These are phyloP conservation scores for Ceuthmochares aereus DNA, from an alignment of 2,113 vertebrate species.

Conservation along the genomic window DNA sequence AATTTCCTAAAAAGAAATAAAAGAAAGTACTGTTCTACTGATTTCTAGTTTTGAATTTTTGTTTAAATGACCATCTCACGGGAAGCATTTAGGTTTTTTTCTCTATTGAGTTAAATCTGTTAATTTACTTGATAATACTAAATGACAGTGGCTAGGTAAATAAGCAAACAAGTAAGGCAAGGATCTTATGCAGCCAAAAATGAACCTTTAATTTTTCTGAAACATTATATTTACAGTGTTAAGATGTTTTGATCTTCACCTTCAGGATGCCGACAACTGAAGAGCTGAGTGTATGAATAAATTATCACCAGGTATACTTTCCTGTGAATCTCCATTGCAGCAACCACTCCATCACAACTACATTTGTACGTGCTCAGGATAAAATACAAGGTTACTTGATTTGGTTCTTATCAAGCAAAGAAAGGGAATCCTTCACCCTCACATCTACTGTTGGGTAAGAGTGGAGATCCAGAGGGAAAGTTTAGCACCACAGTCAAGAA, in stretches of 20 bases:
- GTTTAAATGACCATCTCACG: background rate
- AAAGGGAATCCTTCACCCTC: background rate
- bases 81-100: background rate
- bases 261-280: background rate
- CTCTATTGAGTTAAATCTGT: background rate
- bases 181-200: background rate
- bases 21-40: background rate
- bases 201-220: background rate
- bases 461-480: background rate
- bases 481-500: background rate
- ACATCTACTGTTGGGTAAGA: background rate
- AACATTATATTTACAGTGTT: fast-evolving
- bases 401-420: background rate
- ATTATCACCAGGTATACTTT: background rate
- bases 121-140: background rate
- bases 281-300: background rate
- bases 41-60: background rate
- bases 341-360: background rate
- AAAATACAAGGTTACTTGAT: background rate
- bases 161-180: background rate
- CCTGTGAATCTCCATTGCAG: background rate
- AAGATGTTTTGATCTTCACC: background rate
- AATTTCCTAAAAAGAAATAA: background rate
- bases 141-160: background rate
- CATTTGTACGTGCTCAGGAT: fast-evolving